phyloP scores from a whole-genome alignment of 1,140 invertebrate genomes.

The Neodiprion lecontei region DNA sequence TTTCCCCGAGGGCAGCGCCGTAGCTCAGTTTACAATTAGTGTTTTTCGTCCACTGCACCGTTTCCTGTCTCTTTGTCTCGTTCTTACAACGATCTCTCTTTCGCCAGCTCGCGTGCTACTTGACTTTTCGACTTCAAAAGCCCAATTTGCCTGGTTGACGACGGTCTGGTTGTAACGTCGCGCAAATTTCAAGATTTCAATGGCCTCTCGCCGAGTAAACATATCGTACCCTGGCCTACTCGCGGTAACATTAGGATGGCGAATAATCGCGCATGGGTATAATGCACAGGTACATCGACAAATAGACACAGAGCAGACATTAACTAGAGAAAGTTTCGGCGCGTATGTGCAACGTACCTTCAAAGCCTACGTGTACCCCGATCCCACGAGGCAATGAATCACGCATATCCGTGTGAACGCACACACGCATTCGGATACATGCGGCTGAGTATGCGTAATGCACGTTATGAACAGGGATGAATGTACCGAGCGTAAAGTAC shows the following conservation, averaged over 20 bases:
- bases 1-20: too few species aligned
- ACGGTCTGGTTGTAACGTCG: not conserved
- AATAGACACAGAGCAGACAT: not conserved
- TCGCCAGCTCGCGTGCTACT: not conserved
- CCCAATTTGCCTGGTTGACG: not conserved
- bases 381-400: slow-evolving; percentile 4
- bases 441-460: too few species aligned
- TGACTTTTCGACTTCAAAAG: not conserved
- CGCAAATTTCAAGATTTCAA: not conserved
- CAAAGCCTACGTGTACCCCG: not conserved
- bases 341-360: not conserved
- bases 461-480: too few species aligned
- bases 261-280: not conserved
- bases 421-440: too few species aligned
- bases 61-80: not conserved
- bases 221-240: not conserved
- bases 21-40: too few species aligned
- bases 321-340: slow-evolving; percentile 1
- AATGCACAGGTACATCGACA: not conserved
- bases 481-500: too few species aligned
- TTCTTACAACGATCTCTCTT: not conserved
- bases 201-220: not conserved
- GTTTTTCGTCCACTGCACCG: too few species aligned
- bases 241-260: not conserved
- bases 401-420: not conserved